These are phyloP conservation scores for Motacilla tschutschensis DNA, from an alignment of 2,113 vertebrate genomes.

Conservation along the genomic window DNA sequence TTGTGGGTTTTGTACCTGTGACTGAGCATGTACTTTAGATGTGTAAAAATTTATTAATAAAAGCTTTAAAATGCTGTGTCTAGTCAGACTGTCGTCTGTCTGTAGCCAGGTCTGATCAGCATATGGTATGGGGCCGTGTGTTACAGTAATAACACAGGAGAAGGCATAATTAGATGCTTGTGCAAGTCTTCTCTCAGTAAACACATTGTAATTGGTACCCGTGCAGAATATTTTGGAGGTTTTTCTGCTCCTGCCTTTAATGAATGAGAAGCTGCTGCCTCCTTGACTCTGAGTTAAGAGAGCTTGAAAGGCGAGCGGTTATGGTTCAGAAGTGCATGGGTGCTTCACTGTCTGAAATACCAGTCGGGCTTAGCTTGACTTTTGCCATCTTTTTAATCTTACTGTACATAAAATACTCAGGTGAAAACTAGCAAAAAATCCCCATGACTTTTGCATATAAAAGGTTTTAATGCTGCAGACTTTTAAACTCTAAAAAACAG, in stretches of 20 bases:
- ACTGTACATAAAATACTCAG: neutral
- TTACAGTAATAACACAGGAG: neutral
- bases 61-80: conserved; percentile 29
- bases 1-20: neutral
- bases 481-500: neutral
- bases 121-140: neutral
- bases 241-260: conserved; percentile 16
- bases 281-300: neutral
- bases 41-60: conserved; percentile 42
- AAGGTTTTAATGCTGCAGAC: neutral
- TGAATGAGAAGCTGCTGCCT: neutral
- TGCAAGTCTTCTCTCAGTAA: conserved; percentile 16
- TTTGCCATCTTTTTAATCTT: neutral
- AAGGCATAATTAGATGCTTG: conserved; percentile 23
- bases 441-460: neutral
- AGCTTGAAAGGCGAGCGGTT: neutral
- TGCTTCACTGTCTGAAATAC: neutral
- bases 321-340: neutral
- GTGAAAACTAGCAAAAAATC: neutral
- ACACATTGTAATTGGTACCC: conserved; percentile 25
- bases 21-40: neutral
- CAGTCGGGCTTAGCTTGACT: neutral
- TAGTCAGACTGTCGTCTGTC: conserved; percentile 39
- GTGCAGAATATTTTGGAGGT: neutral
- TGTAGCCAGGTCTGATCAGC: conserved; percentile 35